Conservation (phyloP, 1,140 invertebrate species). For the Bombus balteatus region DNA sequence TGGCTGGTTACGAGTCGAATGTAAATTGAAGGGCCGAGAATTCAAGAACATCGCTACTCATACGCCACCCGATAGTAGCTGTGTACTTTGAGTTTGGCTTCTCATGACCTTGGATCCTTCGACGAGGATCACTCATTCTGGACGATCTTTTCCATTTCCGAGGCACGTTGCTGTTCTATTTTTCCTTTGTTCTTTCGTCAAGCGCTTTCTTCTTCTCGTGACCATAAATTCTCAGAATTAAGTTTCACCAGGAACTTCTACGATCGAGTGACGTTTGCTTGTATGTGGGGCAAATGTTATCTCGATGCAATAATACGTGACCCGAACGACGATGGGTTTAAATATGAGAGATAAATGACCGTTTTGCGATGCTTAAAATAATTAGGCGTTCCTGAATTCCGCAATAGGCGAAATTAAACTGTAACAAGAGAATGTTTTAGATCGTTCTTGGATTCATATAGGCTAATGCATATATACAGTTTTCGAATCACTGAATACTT, state of each 20-base stretch:
- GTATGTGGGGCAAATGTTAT: constrained; percentile 26
- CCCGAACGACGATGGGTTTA: not conserved
- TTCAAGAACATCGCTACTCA: constrained; percentile 50
- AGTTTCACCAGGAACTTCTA: not conserved
- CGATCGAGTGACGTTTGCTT: not conserved
- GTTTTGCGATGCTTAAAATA: not conserved
- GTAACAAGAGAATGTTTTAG: not conserved
- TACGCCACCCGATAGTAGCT: constrained; percentile 26
- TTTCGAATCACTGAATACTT: too few species aligned
- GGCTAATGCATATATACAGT: too few species aligned
- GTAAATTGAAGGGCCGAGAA: constrained; percentile 64
- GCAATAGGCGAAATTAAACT: not conserved
- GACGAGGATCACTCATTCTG: constrained; percentile 43
- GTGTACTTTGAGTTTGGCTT: constrained; percentile 27
- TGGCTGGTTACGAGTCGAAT: constrained; percentile 63
- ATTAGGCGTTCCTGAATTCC: not conserved
- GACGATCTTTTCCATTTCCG: not conserved
- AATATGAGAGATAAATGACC: not conserved
- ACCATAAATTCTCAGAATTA: not conserved
- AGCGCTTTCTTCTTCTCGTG: too few species aligned
- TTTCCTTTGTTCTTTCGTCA: not conserved
- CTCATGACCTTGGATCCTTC: constrained; percentile 44
- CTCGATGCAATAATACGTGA: not conserved
- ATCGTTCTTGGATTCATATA: too few species aligned
- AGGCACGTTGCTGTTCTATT: not conserved